A percentile compares a stretch with the other conserved stretches of the same genome.
phyloP scores from a whole-genome alignment of 2,113 vertebrate species.

The Anolis carolinensis region DNA sequence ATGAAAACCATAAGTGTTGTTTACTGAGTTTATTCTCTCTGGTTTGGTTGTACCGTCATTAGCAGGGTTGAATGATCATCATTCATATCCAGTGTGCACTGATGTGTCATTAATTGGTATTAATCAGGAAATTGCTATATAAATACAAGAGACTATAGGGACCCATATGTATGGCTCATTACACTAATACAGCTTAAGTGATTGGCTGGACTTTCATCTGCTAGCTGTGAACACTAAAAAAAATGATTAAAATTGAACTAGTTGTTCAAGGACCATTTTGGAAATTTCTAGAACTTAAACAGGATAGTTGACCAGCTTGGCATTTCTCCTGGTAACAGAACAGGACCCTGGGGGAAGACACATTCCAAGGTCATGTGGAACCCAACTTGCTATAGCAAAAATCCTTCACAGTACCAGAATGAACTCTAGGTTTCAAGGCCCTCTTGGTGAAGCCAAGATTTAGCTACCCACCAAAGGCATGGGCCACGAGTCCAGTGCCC shows the following conservation, averaged over 20 bases:
- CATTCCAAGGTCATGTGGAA: background rate
- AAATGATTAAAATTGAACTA: constrained; percentile 27
- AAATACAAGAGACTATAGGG: constrained; percentile 52
- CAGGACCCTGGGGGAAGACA: too few relatives aligned
- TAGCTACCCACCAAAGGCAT: too few relatives aligned
- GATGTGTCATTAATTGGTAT: constrained; percentile 71
- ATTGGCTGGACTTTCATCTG: constrained; percentile 49
- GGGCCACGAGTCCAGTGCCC: too few relatives aligned
- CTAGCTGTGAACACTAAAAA: constrained; percentile 33
- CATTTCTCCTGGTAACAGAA: background rate
- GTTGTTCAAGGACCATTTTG: background rate
- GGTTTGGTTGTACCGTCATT: constrained; percentile 43
- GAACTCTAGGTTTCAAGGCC: too few relatives aligned
- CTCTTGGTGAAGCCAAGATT: too few relatives aligned
- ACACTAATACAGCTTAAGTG: constrained; percentile 57
- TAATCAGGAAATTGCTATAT: constrained; percentile 68
- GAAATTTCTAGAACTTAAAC: background rate
- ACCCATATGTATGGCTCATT: constrained; percentile 58
- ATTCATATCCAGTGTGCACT: constrained; percentile 65
- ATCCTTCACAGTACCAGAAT: background rate
- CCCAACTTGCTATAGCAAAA: background rate
- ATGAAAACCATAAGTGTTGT: constrained; percentile 31
- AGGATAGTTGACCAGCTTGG: background rate
- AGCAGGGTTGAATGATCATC: constrained; percentile 50
- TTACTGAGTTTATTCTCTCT: constrained; percentile 37